Percentiles rank a stretch among this genome's conserved stretches.
phyloP scores from a whole-genome alignment of 2,797 vertebrate species.

The Danio aesculapii region DNA sequence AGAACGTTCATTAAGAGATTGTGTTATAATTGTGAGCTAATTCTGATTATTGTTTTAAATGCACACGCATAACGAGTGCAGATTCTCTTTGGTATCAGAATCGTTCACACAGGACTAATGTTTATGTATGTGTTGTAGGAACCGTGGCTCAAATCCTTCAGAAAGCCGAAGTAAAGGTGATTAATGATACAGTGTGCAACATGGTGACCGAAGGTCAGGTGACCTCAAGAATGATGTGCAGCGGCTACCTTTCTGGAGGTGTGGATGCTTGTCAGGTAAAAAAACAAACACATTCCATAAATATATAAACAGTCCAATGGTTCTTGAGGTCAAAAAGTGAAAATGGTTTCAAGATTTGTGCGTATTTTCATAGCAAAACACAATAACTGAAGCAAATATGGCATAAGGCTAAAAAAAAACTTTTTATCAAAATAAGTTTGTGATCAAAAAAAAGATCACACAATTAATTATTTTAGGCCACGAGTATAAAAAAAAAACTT shows the following conservation, averaged over 20 bases:
- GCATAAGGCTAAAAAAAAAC: no score
- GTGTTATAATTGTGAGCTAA: neutral
- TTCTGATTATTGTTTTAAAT: neutral
- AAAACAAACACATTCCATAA: no score
- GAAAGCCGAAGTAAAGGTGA: constrained; percentile 83
- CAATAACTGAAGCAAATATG: no score
- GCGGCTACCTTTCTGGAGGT: constrained; percentile 79
- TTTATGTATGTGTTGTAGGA: constrained; percentile 65
- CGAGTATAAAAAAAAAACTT: no score
- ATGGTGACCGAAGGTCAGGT: constrained; percentile 76
- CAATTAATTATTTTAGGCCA: no score
- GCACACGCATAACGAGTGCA: neutral
- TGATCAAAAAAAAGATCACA: no score
- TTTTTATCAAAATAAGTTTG: no score
- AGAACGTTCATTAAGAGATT: neutral
- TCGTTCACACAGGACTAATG: neutral
- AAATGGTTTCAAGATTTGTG: no score
- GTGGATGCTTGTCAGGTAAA: constrained; percentile 84
- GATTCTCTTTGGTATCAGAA: neutral
- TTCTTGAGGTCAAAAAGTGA: no score
- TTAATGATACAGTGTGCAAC: constrained; percentile 81
- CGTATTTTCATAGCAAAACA: no score
- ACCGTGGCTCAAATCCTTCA: constrained; percentile 69
- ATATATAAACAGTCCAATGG: no score
- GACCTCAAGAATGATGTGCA: constrained; percentile 85